phyloP scores from a whole-genome alignment of 2,113 vertebrate species.

The Polyodon spathula region DNA sequence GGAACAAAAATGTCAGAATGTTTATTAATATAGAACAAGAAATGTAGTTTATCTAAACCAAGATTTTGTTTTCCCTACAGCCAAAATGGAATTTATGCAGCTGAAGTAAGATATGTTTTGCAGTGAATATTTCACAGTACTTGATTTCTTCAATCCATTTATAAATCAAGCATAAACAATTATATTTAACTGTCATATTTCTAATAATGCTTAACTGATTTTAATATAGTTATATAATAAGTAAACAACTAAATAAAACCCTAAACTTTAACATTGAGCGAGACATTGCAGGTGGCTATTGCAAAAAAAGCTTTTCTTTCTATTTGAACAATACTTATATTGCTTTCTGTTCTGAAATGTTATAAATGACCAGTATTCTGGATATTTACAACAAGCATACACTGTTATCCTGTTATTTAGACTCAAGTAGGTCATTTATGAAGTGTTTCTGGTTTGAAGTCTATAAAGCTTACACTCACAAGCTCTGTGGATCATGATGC shows the following conservation, averaged over 20 bases:
- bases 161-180: neutral
- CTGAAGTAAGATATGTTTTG: neutral
- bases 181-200: neutral
- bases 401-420: no score
- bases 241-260: neutral
- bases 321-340: no score
- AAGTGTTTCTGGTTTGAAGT: no score
- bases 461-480: no score
- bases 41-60: slow-evolving; percentile 51
- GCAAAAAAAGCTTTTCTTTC: no score
- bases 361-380: no score
- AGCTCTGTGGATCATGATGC: no score
- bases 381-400: no score
- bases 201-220: neutral
- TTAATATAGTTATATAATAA: neutral
- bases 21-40: slow-evolving; percentile 73
- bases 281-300: neutral
- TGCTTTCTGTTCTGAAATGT: no score
- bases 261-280: neutral
- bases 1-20: slow-evolving; percentile 80
- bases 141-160: neutral
- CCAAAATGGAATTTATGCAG: neutral
- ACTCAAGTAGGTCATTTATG: no score
- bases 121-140: no score
- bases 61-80: slow-evolving; percentile 23